Base-by-base conservation (phyloP, 2,797 vertebrate genomes). In the Parotocinclus haroldoi region DNA sequence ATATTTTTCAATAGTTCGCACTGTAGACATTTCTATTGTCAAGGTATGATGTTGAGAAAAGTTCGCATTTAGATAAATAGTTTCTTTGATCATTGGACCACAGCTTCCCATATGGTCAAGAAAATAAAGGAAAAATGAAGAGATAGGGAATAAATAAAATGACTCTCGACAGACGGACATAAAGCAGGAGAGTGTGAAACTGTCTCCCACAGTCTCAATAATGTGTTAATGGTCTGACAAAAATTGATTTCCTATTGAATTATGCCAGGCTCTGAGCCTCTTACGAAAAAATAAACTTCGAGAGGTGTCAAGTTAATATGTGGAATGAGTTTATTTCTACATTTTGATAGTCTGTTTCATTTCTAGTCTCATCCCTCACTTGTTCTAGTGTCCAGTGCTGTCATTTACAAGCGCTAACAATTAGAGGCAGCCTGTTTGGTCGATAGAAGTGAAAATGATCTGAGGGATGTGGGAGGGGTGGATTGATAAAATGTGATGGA, bases 231-330 rank as follows among this genome's bases (percentile, higher is more conserved):
- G 48, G 66, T 44, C 82, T 81, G 82, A 87, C 88, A 77, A 78
- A 88, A 89, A 90, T 89, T 85, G 86, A 89, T 89, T 88, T 88
- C 78, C 78, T 71, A 81, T 83, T 85, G 83, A 88, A 86, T 88
- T 86, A 89, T 87, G 85, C 63, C 44, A 45, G 59, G 79, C 69
- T 75, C 69, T 79, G 66, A 76, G 69, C 76, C 76, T 83, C 48
- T 7, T 63, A 58, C 58, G 66, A 82, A 81, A 83, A 77, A 76
- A 83, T 83, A 81, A 81, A 63, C 76, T 71, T 78, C 58, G 57
- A 57, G 68, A 69, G 70, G 63, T 68, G 69, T 58, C 45, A 66
- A 58, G 52, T 48, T 76, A 69, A 58, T 70, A 61, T 71, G 73
- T 70, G 46, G 63, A 62, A 70, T 82, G 58, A 75, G 73, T 83